Evolutionary conservation across 2,113 vertebrate genomes (phyloP).

Genomic region (Labeo catla): DNA sequence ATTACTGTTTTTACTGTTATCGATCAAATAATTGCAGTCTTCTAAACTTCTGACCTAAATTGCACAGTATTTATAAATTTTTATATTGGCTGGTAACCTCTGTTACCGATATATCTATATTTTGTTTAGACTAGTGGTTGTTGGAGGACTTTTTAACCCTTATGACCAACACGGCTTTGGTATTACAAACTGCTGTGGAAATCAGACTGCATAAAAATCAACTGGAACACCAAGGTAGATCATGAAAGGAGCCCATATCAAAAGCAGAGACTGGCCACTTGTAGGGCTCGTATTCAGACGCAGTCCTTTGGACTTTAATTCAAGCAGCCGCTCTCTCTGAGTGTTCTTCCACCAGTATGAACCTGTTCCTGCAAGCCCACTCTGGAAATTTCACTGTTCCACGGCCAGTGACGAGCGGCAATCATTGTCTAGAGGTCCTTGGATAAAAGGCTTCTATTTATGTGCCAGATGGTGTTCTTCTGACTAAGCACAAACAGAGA

Average conservation of each 20-base stretch:
- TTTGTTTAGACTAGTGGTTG: neutral
- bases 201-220: neutral
- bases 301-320: constrained; percentile 14
- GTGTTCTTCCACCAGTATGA: constrained; percentile 32
- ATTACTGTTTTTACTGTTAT: neutral
- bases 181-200: neutral
- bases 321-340: neutral
- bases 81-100: neutral
- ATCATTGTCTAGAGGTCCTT: constrained; percentile 45
- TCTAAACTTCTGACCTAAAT: too few species aligned
- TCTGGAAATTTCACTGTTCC: constrained; percentile 33
- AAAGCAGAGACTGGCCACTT: constrained; percentile 19
- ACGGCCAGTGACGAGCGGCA: constrained; percentile 10
- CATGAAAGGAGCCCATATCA: constrained; percentile 19
- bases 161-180: neutral
- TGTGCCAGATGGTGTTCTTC: constrained; percentile 55
- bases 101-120: neutral
- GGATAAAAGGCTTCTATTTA: constrained; percentile 58
- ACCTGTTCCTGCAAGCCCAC: constrained; percentile 40
- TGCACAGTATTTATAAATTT: too few species aligned
- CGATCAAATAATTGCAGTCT: neutral
- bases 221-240: neutral
- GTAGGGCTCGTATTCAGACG: neutral
- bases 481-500: constrained; percentile 38
- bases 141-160: neutral